Conservation (phyloP, 2,888 invertebrate species). For the Torymus auratus region DNA sequence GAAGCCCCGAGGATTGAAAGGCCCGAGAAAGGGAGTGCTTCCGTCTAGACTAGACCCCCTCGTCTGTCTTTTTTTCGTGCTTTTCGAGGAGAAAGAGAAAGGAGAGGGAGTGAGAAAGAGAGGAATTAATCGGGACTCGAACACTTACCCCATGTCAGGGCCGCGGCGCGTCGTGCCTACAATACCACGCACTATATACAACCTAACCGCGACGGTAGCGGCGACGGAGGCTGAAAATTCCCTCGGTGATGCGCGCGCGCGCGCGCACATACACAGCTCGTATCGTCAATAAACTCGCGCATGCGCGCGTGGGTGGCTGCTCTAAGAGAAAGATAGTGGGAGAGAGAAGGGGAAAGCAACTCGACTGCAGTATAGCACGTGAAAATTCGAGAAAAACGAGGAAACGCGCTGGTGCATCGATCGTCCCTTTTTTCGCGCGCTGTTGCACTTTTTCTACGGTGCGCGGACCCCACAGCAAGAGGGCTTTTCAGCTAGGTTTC, state of each 20-base stretch:
- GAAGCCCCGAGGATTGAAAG: too few relatives aligned
- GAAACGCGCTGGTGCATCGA: background rate
- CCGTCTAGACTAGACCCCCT: too few relatives aligned
- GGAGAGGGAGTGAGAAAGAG: background rate
- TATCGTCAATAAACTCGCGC: constrained; percentile 71
- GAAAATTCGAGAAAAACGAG: constrained; percentile 61
- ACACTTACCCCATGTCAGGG: constrained; percentile 74
- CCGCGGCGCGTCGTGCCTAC: constrained; percentile 59
- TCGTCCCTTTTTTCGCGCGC: too few relatives aligned
- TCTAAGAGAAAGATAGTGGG: background rate
- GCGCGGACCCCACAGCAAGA: background rate
- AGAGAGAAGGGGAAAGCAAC: background rate
- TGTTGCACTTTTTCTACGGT: too few relatives aligned
- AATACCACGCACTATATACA: too few relatives aligned
- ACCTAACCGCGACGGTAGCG: too few relatives aligned
- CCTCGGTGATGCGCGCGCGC: background rate
- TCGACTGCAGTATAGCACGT: constrained; percentile 45
- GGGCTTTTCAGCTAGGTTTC: background rate
- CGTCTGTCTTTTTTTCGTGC: constrained; percentile 8
- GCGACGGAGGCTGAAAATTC: background rate
- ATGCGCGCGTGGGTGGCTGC: constrained; percentile 64
- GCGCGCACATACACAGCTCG: constrained; percentile 24
- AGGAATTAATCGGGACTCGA: constrained; percentile 61
- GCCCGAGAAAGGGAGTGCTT: too few relatives aligned
- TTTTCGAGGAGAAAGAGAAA: too few relatives aligned